Base-by-base conservation (phyloP, 1,140 invertebrate genomes). In the Diorhabda sublineata region DNA sequence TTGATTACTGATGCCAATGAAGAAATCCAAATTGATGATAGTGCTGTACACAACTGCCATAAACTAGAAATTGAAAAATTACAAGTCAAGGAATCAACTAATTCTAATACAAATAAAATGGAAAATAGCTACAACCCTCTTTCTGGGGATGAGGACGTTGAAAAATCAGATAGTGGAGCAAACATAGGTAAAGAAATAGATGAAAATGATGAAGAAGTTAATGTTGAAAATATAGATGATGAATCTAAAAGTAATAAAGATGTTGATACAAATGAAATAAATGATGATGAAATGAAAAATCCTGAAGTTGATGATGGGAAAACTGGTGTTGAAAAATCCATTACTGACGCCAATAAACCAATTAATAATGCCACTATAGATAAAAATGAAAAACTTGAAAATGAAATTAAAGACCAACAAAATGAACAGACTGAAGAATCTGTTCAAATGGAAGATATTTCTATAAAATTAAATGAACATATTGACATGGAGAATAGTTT, bases 91-190 rank as follows among this genome's bases (percentile, higher is more conserved):
- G 41, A 66, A 9, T n/a, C 62, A 7, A 7, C 64, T 2, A 64
- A 69, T 26, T n/a, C 43, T 64, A 11, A 45, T 44, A 61, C 63
- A 26, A 26, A 26, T 9, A 67, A 58, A 9, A 64, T 62, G 42
- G 43, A 67, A 41, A 67, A 71, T 61, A 66, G 68, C 56, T 71
- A 67, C 61, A 57, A 71, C 43, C 56, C 68, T 11, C 61, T 61
- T 9, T 71, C 69, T 42, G 69, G 68, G 26, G 65, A 66, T 44
- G 65, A 59, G 56, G 69, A 71, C n/a, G 60, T 47, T 42, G 42
- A 63, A 52, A 9, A 61, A 43, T 45, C 26, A 3, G 9, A 47
- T 26, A 42, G 42, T 42, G 26, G 5, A 11, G 61, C 42, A 42
- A 43, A 5, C 44, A 1, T 3, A 8, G 3, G 3, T 62, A n/a